Evolutionary conservation across 2,888 invertebrate genomes (phyloP).

Genomic region (Phengaris arion): DNA sequence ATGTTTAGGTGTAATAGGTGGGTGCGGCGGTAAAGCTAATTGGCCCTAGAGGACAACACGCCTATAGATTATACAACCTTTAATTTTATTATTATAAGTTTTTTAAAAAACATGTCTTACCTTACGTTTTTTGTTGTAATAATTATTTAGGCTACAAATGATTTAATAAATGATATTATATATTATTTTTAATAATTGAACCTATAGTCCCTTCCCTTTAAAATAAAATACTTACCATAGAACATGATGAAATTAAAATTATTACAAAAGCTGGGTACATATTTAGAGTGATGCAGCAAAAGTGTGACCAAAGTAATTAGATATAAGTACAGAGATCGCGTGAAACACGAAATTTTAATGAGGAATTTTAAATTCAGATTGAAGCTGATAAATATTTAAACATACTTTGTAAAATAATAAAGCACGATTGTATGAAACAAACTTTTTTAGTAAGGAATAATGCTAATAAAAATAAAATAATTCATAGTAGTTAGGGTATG

Average conservation of each 20-base stretch:
- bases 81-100: too few species aligned
- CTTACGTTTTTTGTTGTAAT: too few species aligned
- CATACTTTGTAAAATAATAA: not conserved
- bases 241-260: not conserved
- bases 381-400: slow-evolving; percentile 16
- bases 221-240: not conserved
- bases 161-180: too few species aligned
- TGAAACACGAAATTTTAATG: slow-evolving; percentile 22
- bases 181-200: too few species aligned
- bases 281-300: not conserved
- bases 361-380: not conserved
- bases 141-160: too few species aligned
- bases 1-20: too few species aligned
- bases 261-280: slow-evolving; percentile 4
- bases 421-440: not conserved
- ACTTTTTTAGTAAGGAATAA: not conserved
- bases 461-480: too few species aligned
- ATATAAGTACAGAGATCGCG: not conserved
- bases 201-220: not conserved
- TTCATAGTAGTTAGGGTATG: too few species aligned
- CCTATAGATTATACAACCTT: too few species aligned
- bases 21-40: too few species aligned
- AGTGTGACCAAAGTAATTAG: not conserved
- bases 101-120: too few species aligned
- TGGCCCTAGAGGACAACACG: too few species aligned